Conservation (phyloP, 2,888 invertebrate species). For the Geophilus truncorum region DNA sequence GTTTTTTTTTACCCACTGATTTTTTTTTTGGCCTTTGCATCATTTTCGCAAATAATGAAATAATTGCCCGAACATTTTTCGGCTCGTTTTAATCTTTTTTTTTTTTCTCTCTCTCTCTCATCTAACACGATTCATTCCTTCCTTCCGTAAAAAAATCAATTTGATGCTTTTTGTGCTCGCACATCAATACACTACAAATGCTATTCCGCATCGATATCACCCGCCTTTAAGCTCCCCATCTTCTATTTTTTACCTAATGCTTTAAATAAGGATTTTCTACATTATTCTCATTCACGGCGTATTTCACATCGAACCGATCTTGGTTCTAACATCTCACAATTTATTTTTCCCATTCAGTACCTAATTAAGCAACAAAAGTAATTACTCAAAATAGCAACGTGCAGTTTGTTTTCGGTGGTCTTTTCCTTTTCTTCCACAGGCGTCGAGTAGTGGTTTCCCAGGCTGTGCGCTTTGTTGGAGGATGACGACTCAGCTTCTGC, state of each 20-base stretch:
- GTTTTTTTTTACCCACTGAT: not conserved
- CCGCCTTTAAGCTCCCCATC: not conserved
- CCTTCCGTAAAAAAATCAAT: not conserved
- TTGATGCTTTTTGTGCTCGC: not conserved
- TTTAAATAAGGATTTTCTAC: not conserved
- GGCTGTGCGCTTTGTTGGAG: not conserved
- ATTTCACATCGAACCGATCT: too few relatives aligned
- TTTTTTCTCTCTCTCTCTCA: too few relatives aligned
- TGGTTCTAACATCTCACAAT: too few relatives aligned
- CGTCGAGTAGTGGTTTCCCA: not conserved
- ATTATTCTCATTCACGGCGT: too few relatives aligned
- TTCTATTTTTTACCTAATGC: not conserved
- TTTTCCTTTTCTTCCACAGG: not conserved
- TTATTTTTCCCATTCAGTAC: too few relatives aligned
- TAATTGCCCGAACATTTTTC: not conserved
- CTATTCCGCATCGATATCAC: not conserved
- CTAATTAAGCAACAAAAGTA: not conserved
- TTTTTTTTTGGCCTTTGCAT: not conserved
- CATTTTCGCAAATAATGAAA: not conserved
- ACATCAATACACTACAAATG: conserved; percentile 18
- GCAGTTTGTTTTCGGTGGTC: not conserved
- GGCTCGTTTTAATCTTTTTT: not conserved
- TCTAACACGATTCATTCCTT: not conserved
- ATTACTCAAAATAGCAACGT: not conserved
- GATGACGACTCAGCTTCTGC: not conserved